Conservation (phyloP, 1,140 invertebrate species). For the Euura lappo region DNA sequence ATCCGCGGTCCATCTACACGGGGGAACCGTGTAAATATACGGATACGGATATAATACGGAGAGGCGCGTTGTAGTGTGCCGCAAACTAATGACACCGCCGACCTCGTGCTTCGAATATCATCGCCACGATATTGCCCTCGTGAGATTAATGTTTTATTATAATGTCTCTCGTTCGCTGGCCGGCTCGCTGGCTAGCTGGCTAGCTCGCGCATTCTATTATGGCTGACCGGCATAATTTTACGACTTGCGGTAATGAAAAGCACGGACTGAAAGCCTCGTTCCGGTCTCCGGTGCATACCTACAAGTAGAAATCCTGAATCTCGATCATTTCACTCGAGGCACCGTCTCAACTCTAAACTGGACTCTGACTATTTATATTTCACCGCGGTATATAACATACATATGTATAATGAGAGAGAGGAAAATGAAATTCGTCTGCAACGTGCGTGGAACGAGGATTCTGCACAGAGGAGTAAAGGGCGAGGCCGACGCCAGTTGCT, state of each 20-base stretch:
- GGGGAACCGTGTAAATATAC: background rate
- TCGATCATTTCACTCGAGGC: too few species aligned
- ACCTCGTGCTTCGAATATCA: conserved; percentile 57
- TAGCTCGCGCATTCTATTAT: background rate
- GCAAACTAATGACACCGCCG: conserved; percentile 48
- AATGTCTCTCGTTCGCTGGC: background rate
- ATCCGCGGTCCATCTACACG: background rate
- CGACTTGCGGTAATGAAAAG: conserved; percentile 5
- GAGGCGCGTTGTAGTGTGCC: background rate
- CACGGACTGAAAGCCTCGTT: background rate
- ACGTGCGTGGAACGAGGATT: conserved; percentile 29
- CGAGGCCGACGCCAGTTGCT: too few species aligned
- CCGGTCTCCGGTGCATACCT: too few species aligned
- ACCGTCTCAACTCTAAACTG: too few species aligned
- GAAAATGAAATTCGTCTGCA: conserved; percentile 30
- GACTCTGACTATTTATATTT: too few species aligned
- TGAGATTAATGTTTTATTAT: conserved; percentile 49
- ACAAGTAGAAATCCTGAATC: too few species aligned
- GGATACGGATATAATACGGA: background rate
- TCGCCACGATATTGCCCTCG: conserved; percentile 52
- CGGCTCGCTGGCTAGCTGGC: background rate
- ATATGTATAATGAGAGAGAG: background rate
- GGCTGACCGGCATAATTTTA: conserved; percentile 5
- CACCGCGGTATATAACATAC: conserved; percentile 29
- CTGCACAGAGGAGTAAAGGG: too few species aligned